Base-by-base conservation (phyloP, 2,888 invertebrate species). In the Holacanthella duospinosa region DNA sequence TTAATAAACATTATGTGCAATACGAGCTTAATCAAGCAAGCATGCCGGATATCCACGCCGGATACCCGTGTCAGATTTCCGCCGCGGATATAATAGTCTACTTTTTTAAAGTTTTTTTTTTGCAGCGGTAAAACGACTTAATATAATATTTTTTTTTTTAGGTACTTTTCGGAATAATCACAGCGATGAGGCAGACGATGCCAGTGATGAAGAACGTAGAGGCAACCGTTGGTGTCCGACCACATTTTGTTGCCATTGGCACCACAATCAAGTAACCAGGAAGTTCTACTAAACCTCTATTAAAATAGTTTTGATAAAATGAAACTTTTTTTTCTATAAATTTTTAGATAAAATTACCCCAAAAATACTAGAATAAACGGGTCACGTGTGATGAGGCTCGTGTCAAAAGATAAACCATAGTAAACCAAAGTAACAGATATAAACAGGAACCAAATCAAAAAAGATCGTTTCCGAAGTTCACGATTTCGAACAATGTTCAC, bases 381-480 rank as follows among this genome's bases (percentile, higher is more conserved):
- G 54, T 73, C 69, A 2, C 62, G 65, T 1, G 70, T 68, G 19
- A 73, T 57, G 60, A 64, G 68, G 3, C 66, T 65, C 0, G 69
- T 66, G 43, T 67, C 69, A 60, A 73, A 70, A 1, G 70, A 68
- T 25, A 71, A 62, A 1, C 73, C 73, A 48, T 71, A 73, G 62
- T 73, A 73, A 43, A 71, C 69, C 56, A 70, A 62, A 0, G 69
- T 64, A 12, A 73, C 71, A 0, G 62, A 43, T 4, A 55, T 44
- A 43, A 71, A 71, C 0, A 73, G 66, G 19, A 65, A 61, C 73
- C 73, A 73, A 28, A 71, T 66, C n/a, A 68, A 68, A 6, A 73
- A 56, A 2, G 68, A 69, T 19, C 73, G 59, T 56, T 62, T 60
- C 21, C 71, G 62, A 12, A 73, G 66, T 62, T 71, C 71, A 0